Base-by-base conservation (phyloP, 2,888 invertebrate genomes). In the Anthrax anthrax region DNA sequence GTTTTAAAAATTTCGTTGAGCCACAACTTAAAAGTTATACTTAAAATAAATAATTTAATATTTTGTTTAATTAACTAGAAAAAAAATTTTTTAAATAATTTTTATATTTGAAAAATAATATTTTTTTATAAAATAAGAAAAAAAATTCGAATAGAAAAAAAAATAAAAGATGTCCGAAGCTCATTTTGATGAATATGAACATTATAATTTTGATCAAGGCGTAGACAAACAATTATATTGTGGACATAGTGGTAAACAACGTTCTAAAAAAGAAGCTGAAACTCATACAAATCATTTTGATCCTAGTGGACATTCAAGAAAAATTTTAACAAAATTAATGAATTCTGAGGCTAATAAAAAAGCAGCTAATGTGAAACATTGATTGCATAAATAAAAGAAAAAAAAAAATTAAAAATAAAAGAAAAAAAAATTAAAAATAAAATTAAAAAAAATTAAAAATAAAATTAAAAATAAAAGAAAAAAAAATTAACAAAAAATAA, bases 151-250 rank as follows among this genome's bases (percentile, higher is more conserved):
- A 3, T 34, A 9, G 4, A 36, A 27, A 17, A 18, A 38, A 27
- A 41, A 76, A 70, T n/a, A n/a, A n/a, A n/a, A n/a, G 65, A 87
- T 88, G 88, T 86, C 87, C 61, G 86, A 86, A 70, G 73, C 75
- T 59, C 80, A 85, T 72, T 82, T 84, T 66, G 91, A 94, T 72
- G 81, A 89, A 64, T 90, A 89, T 77, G 94, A 94, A 64, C 86
- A 90, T 64, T 94, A 88, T 76, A 92, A 92, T 71, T 92, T 84
- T 70, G 89, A 89, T 58, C 81, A 86, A 73, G 92, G 90, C 68
- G 29, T 32, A 32, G 29, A 32, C 8, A 92, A 92, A 70, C 82
- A 86, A 65, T 79, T 91, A 53, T 83, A 81, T 68, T 79, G 81
- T 39, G 84, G 85, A 19, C 87, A 89, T 70, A 83, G 89, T 63